phyloP scores from a whole-genome alignment of 2,113 vertebrate genomes.

The Chaetops frenatus region DNA sequence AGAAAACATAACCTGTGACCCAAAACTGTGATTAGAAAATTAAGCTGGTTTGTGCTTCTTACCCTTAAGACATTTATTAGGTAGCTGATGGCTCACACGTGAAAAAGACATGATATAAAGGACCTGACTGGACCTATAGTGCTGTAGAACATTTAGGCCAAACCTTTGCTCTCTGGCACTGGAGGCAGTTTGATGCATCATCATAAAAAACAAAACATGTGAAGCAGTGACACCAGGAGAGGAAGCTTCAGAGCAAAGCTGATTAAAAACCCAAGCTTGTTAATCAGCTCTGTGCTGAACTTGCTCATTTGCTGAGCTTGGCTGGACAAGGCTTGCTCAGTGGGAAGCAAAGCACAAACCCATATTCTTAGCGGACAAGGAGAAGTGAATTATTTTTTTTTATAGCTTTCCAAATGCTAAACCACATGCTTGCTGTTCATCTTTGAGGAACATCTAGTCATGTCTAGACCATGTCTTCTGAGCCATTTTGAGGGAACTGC shows the following conservation, averaged over 20 bases:
- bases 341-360: not conserved
- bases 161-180: not conserved
- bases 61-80: constrained; percentile 5
- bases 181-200: not conserved
- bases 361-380: not conserved
- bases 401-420: not conserved
- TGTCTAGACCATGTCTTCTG: not conserved
- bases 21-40: not conserved
- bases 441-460: not conserved
- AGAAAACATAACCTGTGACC: constrained; percentile 24
- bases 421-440: not conserved
- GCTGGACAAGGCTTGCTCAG: not conserved
- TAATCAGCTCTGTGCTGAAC: not conserved
- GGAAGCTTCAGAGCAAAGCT: not conserved
- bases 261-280: not conserved
- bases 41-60: constrained; percentile 30
- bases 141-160: not conserved
- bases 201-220: not conserved
- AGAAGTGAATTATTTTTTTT: not conserved
- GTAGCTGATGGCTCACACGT: not conserved
- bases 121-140: not conserved
- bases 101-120: not conserved
- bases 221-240: not conserved
- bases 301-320: not conserved
- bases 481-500: not conserved